Conservation (phyloP, 2,888 invertebrate species). For the Leistus spinibarbis region DNA sequence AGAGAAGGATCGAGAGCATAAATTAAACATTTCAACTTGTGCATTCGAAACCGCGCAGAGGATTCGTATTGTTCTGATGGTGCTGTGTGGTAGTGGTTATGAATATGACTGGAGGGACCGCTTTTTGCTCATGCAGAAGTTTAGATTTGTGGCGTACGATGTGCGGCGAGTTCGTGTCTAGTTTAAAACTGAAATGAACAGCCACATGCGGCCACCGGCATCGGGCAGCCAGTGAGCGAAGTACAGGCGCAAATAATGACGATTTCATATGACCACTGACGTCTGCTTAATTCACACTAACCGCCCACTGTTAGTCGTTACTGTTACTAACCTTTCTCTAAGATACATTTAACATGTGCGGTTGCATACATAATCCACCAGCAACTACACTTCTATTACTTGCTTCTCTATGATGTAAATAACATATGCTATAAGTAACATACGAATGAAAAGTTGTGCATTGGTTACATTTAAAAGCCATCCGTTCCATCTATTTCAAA, state of each 20-base stretch:
- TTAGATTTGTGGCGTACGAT: conserved; percentile 25
- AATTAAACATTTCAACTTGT: conserved; percentile 32
- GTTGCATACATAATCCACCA: not conserved
- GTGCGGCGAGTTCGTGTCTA: not conserved
- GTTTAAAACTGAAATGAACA: conserved; percentile 22
- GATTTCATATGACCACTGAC: not conserved
- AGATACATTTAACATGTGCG: not conserved
- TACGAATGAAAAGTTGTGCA: no score
- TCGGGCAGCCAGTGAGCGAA: not conserved
- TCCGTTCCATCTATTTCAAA: no score
- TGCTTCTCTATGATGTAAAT: not conserved
- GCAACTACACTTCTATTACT: not conserved
- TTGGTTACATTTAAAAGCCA: no score
- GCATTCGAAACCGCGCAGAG: not conserved
- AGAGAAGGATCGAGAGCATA: conserved; percentile 13
- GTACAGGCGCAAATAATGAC: not conserved
- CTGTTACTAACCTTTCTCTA: not conserved
- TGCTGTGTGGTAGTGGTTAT: conserved; percentile 30
- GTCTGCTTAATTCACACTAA: not conserved
- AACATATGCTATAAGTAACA: no score
- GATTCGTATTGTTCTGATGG: not conserved
- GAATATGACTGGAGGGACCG: conserved; percentile 35
- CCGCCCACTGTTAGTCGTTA: not conserved
- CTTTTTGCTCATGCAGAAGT: conserved; percentile 24
- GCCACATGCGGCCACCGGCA: not conserved